Evolutionary conservation across 2,113 vertebrate genomes (phyloP), one percentile per base, ranked within the genome.

Genomic region (Apistogramma diplotaenia): DNA sequence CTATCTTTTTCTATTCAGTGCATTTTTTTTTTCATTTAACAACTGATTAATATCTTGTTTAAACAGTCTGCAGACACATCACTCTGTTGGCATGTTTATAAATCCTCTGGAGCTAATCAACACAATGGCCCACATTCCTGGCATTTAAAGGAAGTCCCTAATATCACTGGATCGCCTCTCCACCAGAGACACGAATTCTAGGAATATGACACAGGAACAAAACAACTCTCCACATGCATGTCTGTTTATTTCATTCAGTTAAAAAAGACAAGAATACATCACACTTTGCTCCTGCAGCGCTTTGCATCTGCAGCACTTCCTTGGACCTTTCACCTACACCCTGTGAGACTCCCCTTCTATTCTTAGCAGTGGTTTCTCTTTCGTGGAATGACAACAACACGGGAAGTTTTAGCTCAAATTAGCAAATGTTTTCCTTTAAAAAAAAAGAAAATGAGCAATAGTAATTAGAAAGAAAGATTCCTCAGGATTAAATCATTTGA

Each of bases 41-140:
- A 74, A 86, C 93, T 90, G 94, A 95, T 95, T 94, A 95, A 95
- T 93, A 96, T 96, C 94, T 95, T 95, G 95, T 95, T 95, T 95
- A 95, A 96, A 95, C 94, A 96, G 95, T 81, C 84, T 81, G 81
- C 90, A 94, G 90, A 94, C 94, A 90, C 92, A 93, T 91, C 80
- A 86, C 73, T 76, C 90, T 59, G 55, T 91, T 89, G 85, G 84
- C 72, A 75, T 87, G 93, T 95, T 92, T 93, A 94, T 94, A 95
- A 94, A 95, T 95, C 89, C 94, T 95, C 90, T 78, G 78, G 91
- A 93, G 91, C 89, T 89, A 91, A 96, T 96, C 90, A 94, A 95
- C 93, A 95, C 95, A 95, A 96, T 95, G 89, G 95, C 86, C 81
- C 85, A 71, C 94, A 95, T 95, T 95, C 94, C 91, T 91, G 85